Evolutionary conservation across 2,888 invertebrate species (phyloP), one percentile per base, ranked within the genome.

Genomic region (Mycogona germanica): DNA sequence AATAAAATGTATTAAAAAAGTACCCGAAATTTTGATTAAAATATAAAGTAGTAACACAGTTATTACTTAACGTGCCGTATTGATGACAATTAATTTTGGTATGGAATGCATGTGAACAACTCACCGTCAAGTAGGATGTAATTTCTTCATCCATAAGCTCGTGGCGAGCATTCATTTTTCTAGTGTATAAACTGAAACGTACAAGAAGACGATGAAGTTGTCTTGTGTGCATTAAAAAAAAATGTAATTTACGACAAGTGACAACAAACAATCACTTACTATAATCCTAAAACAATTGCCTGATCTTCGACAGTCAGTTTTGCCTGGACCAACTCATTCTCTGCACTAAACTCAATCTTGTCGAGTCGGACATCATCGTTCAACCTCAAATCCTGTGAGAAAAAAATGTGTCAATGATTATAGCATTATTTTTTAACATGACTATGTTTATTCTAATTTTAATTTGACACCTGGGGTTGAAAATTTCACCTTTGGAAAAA

Each of bases 301-400:
- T 93, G 86, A 61, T 87, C 80, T 35, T 82, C 68, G 60, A 81
- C 78, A 1, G 82, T 80, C 55, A 91, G 67, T 5, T 70, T 64
- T 59, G 70, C 47, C 28, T 56, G 19, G 9, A 54, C 55, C 2
- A 54, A 48, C 6, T 55, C 51, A 7, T 73, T 72, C 56, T 72
- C 70, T 60, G 83, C 80, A 3, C 75, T 69, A 66, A 85, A 89
- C 57, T 80, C 72, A 46, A 92, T 80, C 60, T 78, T 78, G 62
- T 92, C 83, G 38, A 95, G 72, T 51, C 92, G 76, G 2, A 88
- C 80, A 62, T 96, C 95, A 71, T 96, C 95, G 58, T 88, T 78
- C 26, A 93, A 69, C 44, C 78, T 74, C 3, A 92, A 66, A 59
- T 87, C 78, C 59, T 76, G 44, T 4, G n/a, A 44, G 6, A 23